Evolutionary conservation across 2,888 invertebrate genomes (phyloP), one percentile per base, ranked within the genome.

Genomic region (Lasioglossum villosulum): DNA sequence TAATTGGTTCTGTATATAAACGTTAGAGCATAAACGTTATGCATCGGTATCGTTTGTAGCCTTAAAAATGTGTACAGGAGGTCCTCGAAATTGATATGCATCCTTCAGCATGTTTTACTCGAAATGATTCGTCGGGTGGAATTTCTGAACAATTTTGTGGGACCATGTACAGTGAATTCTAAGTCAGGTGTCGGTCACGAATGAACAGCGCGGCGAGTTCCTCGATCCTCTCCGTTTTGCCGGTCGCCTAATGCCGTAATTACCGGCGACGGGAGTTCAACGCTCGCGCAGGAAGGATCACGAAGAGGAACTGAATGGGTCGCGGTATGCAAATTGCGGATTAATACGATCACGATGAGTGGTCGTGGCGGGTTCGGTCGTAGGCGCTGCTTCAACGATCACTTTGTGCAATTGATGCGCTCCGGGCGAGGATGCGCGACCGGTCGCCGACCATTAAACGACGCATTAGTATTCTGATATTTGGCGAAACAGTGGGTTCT

Each of bases 241-340:
- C 34, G 66, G 19, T 34, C 66, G 66, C 34, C 66, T 66, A 66
- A 66, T 19, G 66, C 66, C 68, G 48, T 39, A 27, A 52, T 27
- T 16, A 78, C 72, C 45, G 34, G 23, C 23, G 16, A 52, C 70
- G 23, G 30, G 23, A 19, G 77, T 77, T 75, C 70, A 77, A 70
- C 42, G 83, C 6, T 72, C 59, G 19, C 19, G n/a, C 74, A 78
- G 70, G 71, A 71, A 70, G 76, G 66, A 66, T 66, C 66, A 19
- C 66, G 66, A 10, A 66, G 66, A 66, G 66, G 45, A 66, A 82
- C 34, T 48, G 78, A 78, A 75, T 37, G 27, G 59, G 63, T 23
- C 42, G 71, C 71, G 84, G 74, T 84, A 83, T 78, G 84, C 71
- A 84, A 84, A 84, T 84, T 72, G 63, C 63, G 70, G 83, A 84